Base-by-base conservation (phyloP, 2,888 invertebrate genomes). In the Gastrophysa polygoni region DNA sequence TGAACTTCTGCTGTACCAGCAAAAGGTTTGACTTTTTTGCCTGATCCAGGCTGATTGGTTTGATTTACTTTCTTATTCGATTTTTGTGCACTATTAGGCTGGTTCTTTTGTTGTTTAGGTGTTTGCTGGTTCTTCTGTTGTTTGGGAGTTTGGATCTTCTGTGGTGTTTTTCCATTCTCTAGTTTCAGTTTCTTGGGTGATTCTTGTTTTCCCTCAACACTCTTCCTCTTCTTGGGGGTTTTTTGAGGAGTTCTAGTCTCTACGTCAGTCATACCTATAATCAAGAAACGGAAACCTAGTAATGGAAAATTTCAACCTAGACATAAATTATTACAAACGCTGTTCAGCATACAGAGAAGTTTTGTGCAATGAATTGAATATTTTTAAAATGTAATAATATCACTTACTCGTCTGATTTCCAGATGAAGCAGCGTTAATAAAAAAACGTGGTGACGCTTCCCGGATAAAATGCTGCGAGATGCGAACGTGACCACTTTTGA, bases 261-360 rank as follows among this genome's bases (percentile, higher is more conserved):
- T 20, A 63, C 59, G 44, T 63, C 63, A 32, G 56, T 56, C 63
- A 63, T 63, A 57, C 59, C 63, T 63, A 56, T 17, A 54, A 54
- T 16, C 8, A 16, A 14, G 32, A 16, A 14, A 32, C 8, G 20
- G 10, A n/a, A n/a, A n/a, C n/a, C n/a, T n/a, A n/a, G n/a, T n/a
- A n/a, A n/a, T n/a, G n/a, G n/a, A n/a, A n/a, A n/a, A n/a, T n/a
- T n/a, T n/a, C n/a, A n/a, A n/a, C n/a, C n/a, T n/a, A n/a, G n/a
- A n/a, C n/a, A n/a, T n/a, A n/a, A n/a, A n/a, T n/a, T n/a, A n/a
- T n/a, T n/a, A n/a, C n/a, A n/a, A n/a, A n/a, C n/a, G n/a, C n/a
- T n/a, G n/a, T n/a, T n/a, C n/a, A n/a, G n/a, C n/a, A n/a, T n/a
- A n/a, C n/a, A n/a, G n/a, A n/a, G n/a, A n/a, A n/a, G n/a, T n/a